Evolutionary conservation across 2,113 vertebrate species (phyloP).

Genomic region (Rissa tridactyla): DNA sequence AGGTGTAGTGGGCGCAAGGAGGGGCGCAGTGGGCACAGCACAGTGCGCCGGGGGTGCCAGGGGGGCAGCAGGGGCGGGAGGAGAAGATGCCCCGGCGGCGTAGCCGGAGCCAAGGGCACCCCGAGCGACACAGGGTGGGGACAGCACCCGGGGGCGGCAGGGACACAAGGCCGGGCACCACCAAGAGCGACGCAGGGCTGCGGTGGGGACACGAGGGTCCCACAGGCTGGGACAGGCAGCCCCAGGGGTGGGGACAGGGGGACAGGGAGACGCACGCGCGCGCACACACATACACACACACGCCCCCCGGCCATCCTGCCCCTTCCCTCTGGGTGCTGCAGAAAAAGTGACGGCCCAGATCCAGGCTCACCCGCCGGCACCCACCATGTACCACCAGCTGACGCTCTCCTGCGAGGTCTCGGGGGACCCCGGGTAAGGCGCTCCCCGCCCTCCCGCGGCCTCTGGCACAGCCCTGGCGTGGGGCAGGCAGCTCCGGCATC

Average conservation of each 20-base stretch:
- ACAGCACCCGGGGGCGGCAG: background rate
- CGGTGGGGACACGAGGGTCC: background rate
- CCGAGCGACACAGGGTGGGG: background rate
- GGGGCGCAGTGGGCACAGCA: background rate
- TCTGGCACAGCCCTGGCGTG: background rate
- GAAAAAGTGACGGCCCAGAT: background rate
- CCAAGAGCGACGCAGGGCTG: background rate
- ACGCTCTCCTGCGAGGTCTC: background rate
- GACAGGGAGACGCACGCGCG: background rate
- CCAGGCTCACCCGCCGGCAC: rapidly evolving
- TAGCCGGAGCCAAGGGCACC: background rate
- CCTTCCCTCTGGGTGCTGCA: background rate
- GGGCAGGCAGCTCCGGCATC: background rate
- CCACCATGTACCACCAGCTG: background rate
- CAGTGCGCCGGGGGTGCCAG: too few species aligned
- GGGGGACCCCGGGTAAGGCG: background rate
- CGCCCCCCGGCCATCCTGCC: background rate
- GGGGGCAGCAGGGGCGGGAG: background rate
- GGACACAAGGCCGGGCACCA: background rate
- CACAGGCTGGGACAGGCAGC: background rate
- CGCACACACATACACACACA: too few species aligned
- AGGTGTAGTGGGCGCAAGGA: too few species aligned
- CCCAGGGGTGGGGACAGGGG: background rate
- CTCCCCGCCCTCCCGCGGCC: background rate
- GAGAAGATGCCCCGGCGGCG: background rate